A percentile compares a stretch with the other conserved stretches of the same genome.
phyloP scores from a whole-genome alignment of 92 coral and sea anemone genomes.

The Parazoanthus swiftii region DNA sequence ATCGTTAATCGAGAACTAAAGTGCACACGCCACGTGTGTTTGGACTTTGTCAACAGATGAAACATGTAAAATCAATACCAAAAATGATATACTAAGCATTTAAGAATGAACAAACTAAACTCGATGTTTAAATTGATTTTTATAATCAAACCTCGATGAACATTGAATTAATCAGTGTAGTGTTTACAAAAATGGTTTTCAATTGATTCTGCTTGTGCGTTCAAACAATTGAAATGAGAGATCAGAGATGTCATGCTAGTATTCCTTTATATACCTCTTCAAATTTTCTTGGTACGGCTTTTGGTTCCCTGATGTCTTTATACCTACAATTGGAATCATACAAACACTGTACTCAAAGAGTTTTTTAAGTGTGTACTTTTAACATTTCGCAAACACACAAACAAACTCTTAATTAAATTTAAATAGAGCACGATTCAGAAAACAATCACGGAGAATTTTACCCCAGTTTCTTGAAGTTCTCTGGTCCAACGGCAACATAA shows the following conservation, averaged over 20 bases:
- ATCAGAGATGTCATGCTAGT: neutral
- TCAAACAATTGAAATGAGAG: neutral
- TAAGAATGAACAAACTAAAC: neutral
- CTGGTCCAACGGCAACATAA: constrained; percentile 42
- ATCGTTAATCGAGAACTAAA: no score
- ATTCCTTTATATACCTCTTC: constrained; percentile 20
- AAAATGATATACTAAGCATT: no score
- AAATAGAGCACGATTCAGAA: neutral
- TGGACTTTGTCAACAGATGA: no score
- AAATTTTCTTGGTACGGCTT: constrained; percentile 28
- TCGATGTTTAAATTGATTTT: neutral
- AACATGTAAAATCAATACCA: no score
- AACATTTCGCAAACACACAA: neutral
- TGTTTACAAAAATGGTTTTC: neutral
- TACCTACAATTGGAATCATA: constrained; percentile 6
- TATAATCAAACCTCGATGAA: neutral
- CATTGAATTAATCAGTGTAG: neutral
- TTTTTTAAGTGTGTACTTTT: neutral
- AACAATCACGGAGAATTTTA: neutral
- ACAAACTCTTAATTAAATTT: neutral
- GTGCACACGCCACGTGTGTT: no score
- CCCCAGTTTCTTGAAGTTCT: constrained; percentile 37
- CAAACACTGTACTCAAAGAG: neutral
- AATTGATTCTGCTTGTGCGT: neutral
- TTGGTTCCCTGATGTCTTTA: constrained; percentile 35